A percentile compares a stretch with the other conserved stretches of the same genome.
Conservation (phyloP, 2,888 invertebrate genomes). For the Anthoptus insignis region DNA sequence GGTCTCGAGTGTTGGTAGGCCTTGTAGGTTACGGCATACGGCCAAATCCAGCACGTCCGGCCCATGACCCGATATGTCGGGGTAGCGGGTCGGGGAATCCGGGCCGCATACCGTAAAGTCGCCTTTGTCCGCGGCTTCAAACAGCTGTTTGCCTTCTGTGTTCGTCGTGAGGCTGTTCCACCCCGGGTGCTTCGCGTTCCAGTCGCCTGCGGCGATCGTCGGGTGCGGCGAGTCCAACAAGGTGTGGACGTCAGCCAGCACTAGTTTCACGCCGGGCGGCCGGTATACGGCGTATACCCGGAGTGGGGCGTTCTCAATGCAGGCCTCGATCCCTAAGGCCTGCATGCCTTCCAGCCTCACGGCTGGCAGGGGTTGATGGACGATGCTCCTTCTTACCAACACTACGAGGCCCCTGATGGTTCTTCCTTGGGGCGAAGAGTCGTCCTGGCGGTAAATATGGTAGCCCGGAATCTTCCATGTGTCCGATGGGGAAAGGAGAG, state of each 20-base stretch:
- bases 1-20: background rate
- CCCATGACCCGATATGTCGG: background rate
- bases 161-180: slow-evolving; percentile 34
- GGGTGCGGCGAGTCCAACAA: background rate
- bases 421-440: too few relatives aligned
- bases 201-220: slow-evolving; percentile 30
- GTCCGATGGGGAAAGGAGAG: slow-evolving; percentile 5
- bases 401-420: slow-evolving; percentile 1
- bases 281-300: slow-evolving; percentile 35
- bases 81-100: slow-evolving; percentile 35
- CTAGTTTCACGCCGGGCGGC: slow-evolving; percentile 17
- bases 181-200: slow-evolving; percentile 39
- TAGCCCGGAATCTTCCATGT: slow-evolving; percentile 6
- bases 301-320: background rate
- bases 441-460: slow-evolving; percentile 23
- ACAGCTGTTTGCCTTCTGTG: slow-evolving; percentile 1
- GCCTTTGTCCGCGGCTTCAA: background rate
- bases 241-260: background rate
- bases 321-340: slow-evolving; percentile 35
- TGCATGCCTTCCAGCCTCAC: background rate
- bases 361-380: too few relatives aligned
- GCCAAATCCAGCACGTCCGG: slow-evolving; percentile 39
- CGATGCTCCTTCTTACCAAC: background rate
- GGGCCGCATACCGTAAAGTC: slow-evolving; percentile 38
- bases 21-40: slow-evolving; percentile 11